phyloP scores from a whole-genome alignment of 2,797 vertebrate species.

The Myoxocephalus aenaeus region DNA sequence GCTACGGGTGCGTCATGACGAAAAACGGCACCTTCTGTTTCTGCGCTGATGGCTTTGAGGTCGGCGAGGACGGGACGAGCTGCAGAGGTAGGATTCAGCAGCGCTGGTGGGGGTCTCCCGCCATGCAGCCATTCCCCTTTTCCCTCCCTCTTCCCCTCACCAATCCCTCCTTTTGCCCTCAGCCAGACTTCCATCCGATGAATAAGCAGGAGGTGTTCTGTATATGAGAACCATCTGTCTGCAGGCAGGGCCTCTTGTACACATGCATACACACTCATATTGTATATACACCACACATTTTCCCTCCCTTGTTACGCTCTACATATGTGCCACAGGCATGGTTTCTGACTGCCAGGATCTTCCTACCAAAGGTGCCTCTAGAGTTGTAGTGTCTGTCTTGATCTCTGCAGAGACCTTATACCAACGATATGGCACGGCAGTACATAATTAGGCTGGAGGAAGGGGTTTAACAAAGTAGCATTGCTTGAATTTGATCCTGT shows the following conservation, averaged over 20 bases:
- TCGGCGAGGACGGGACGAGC: conserved; percentile 88
- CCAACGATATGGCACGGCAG: conserved; percentile 19
- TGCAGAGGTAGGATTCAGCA: conserved; percentile 89
- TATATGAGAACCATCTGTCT: conserved; percentile 73
- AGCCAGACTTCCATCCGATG: conserved; percentile 58
- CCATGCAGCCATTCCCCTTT: conserved; percentile 7
- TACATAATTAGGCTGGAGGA: conserved; percentile 35
- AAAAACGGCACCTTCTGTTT: conserved; percentile 93
- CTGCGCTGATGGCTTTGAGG: conserved; percentile 93
- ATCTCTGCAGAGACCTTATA: conserved; percentile 22
- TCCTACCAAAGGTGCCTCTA: conserved; percentile 47
- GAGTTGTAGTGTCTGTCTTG: conserved; percentile 43
- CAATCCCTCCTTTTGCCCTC: conserved; percentile 54
- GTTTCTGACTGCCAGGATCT: conserved; percentile 47
- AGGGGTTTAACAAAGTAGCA: conserved; percentile 32
- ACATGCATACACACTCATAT: conserved; percentile 16
- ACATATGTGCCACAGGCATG: conserved; percentile 35
- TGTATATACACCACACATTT: conserved; percentile 11
- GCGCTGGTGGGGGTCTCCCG: conserved; percentile 30
- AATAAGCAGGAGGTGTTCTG: conserved; percentile 59
- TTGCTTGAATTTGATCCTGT: conserved; percentile 52
- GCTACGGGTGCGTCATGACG: conserved; percentile 91
- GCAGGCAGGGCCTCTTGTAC: conserved; percentile 36
- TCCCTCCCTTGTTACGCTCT: conserved; percentile 12
- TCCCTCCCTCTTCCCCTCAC: conserved; percentile 13